Conservation (phyloP, 1,140 invertebrate genomes). For the Agrilus planipennis region DNA sequence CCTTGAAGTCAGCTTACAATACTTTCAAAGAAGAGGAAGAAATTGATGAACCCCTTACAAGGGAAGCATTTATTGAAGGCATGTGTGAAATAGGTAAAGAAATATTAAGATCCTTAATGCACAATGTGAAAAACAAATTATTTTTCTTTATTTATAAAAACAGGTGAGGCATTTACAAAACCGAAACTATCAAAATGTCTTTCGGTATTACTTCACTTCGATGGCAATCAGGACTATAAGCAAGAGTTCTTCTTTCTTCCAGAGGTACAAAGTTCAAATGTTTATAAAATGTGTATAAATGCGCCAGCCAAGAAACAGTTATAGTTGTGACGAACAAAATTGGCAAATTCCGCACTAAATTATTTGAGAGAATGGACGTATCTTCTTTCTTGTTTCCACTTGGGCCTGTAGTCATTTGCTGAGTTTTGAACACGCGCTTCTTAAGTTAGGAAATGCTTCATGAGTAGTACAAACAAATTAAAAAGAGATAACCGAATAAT, state of each 20-base stretch:
- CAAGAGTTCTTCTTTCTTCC: conserved; percentile 20
- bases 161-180: background rate
- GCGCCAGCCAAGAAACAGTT: no score
- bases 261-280: conserved; percentile 12
- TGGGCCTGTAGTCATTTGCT: no score
- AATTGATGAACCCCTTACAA: background rate
- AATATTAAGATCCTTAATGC: background rate
- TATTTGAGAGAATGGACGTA: no score
- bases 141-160: background rate
- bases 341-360: no score
- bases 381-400: no score
- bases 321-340: no score
- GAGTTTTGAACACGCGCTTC: no score
- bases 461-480: no score
- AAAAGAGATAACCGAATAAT: no score
- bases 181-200: background rate
- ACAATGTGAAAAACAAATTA: background rate
- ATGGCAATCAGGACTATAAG: conserved; percentile 7
- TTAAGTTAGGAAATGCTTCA: no score
- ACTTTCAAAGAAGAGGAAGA: background rate
- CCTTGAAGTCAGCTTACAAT: conserved; percentile 24
- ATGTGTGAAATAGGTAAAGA: conserved; percentile 8
- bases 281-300: no score
- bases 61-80: conserved; percentile 16
- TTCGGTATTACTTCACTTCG: conserved; percentile 15